A percentile compares a stretch with the other conserved stretches of the same genome.
Conservation (phyloP, 2,888 invertebrate genomes). For the Volucella bombylans region DNA sequence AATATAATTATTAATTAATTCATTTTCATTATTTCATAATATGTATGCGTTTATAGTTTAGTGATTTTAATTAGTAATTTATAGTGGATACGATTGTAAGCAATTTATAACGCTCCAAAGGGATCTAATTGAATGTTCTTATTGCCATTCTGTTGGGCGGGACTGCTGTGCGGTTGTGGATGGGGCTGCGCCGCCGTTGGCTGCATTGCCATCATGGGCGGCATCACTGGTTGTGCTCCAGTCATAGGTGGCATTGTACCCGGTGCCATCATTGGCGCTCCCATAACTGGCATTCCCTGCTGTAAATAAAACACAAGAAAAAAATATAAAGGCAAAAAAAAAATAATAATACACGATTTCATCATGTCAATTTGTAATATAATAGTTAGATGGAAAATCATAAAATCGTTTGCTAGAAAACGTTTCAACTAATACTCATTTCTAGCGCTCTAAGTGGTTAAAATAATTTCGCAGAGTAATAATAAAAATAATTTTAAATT, state of each 20-base stretch:
- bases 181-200: conserved; percentile 77
- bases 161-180: conserved; percentile 79
- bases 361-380: conserved; percentile 16
- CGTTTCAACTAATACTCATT: conserved; percentile 16
- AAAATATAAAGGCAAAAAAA: conserved; percentile 53
- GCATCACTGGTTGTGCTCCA: conserved; percentile 80
- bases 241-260: conserved; percentile 81
- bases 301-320: conserved; percentile 70
- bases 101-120: conserved; percentile 83
- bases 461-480: conserved; percentile 21
- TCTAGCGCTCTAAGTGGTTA: conserved; percentile 24
- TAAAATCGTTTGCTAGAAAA: neutral
- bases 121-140: conserved; percentile 84
- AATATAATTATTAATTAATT: conserved; percentile 62
- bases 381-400: neutral
- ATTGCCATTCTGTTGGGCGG: conserved; percentile 77
- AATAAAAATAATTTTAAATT: conserved; percentile 55
- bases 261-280: conserved; percentile 81
- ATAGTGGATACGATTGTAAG: conserved; percentile 55
- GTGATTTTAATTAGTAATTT: conserved; percentile 48
- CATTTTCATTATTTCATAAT: conserved; percentile 16
- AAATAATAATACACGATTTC: neutral
- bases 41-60: conserved; percentile 37
- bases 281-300: conserved; percentile 83
- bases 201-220: conserved; percentile 74